A percentile compares a stretch with the other conserved stretches of the same genome.
Conservation (phyloP, 2,113 vertebrate species). For the Cinclus cinclus region DNA sequence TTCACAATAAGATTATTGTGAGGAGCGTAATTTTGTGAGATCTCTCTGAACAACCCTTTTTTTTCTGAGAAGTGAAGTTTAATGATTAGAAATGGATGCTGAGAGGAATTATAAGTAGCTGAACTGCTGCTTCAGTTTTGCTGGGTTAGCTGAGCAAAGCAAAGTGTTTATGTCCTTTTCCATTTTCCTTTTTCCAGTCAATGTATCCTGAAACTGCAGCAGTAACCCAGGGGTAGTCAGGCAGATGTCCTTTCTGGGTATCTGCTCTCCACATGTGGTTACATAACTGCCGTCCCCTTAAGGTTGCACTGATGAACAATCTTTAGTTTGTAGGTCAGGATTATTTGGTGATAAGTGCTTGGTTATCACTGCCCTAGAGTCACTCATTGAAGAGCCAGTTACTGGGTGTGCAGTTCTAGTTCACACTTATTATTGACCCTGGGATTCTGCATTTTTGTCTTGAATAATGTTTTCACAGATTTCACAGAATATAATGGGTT, state of each 20-base stretch:
- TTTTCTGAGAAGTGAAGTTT: background rate
- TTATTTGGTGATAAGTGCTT: background rate
- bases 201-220: background rate
- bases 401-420: background rate
- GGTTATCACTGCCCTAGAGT: background rate
- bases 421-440: background rate
- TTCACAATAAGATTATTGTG: background rate
- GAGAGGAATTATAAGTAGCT: background rate
- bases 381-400: background rate
- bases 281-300: background rate
- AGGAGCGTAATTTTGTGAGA: background rate
- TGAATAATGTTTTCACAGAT: background rate
- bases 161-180: background rate
- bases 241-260: background rate
- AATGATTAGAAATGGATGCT: background rate
- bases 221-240: background rate
- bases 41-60: background rate
- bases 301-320: background rate
- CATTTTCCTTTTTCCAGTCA: background rate
- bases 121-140: background rate
- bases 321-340: background rate
- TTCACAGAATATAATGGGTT: background rate
- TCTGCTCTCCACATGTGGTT: background rate
- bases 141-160: background rate
- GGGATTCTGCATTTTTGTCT: background rate